Percentiles rank a stretch among this genome's conserved stretches.
phyloP scores from a whole-genome alignment of 2,888 invertebrate species.

The Pyrrhosoma nymphula region DNA sequence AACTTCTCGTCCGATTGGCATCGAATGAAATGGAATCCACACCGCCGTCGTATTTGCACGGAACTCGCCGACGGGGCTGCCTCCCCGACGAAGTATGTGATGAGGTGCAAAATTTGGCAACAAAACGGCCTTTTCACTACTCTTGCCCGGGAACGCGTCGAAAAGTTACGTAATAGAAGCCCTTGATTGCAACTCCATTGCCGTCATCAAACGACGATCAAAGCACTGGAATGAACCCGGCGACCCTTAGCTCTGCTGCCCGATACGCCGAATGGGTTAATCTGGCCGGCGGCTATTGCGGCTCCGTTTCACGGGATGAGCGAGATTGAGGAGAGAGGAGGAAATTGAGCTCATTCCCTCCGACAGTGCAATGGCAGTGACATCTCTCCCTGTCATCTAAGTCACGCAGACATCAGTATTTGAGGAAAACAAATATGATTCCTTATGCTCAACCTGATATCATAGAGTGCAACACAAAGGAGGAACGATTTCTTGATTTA shows the following conservation, averaged over 20 bases:
- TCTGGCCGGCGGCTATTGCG: neutral
- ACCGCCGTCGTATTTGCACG: neutral
- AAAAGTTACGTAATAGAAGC: neutral
- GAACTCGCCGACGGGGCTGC: neutral
- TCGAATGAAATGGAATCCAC: constrained; percentile 3
- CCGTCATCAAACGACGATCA: neutral
- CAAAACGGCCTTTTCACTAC: neutral
- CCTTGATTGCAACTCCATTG: neutral
- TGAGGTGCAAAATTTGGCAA: constrained; percentile 2
- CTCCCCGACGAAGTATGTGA: neutral
- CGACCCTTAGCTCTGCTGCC: neutral
- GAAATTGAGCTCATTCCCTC: neutral
- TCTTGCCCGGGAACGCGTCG: neutral
- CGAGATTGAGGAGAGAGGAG: neutral
- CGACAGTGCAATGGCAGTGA: neutral
- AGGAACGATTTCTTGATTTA: too few species aligned
- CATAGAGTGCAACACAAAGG: too few species aligned
- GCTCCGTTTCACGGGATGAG: neutral
- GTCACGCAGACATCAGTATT: too few species aligned
- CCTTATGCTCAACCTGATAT: too few species aligned
- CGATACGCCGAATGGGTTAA: neutral
- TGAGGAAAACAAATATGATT: too few species aligned
- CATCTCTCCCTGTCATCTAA: neutral
- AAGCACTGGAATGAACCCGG: neutral
- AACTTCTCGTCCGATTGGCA: neutral